Percentiles rank a stretch among this genome's conserved stretches.
phyloP scores from a whole-genome alignment of 53 echinoderm and acorn worm genomes.

The Pentamera pediparva region DNA sequence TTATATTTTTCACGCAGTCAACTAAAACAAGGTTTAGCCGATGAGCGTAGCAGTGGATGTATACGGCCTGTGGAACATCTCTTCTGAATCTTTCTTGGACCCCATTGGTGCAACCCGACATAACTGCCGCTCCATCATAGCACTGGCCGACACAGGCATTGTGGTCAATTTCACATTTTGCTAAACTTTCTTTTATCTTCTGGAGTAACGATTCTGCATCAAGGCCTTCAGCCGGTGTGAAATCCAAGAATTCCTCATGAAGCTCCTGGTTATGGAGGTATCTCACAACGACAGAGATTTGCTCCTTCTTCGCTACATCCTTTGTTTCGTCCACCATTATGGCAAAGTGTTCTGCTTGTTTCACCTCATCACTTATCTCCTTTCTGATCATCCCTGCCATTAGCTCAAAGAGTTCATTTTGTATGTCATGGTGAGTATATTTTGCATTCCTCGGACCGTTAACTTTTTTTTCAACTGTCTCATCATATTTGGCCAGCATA shows the following conservation, averaged over 20 bases:
- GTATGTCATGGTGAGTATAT: conserved; percentile 33
- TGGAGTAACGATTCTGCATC: conserved; percentile 15
- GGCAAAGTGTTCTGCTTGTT: conserved; percentile 27
- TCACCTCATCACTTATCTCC: conserved; percentile 30
- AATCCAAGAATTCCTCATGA: conserved; percentile 25
- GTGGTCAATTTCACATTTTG: conserved; percentile 2
- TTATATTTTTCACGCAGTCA: conserved; percentile 18
- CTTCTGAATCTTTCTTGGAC: conserved; percentile 17
- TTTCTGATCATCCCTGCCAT: conserved; percentile 22
- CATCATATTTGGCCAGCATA: conserved; percentile 25
- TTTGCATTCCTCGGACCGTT: conserved; percentile 34
- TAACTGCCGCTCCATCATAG: conserved; percentile 30
- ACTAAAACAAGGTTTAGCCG: conserved; percentile 31
- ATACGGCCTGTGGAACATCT: conserved; percentile 18
- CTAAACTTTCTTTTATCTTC: conserved; percentile 14
- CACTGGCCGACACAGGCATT: conserved; percentile 24
- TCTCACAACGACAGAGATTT: conserved; percentile 32
- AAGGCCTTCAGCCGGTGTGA: conserved; percentile 1
- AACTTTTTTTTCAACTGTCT: conserved; percentile 11
- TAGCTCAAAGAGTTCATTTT: conserved; percentile 28
- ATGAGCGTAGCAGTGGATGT: conserved; percentile 21
- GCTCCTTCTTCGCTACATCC: conserved; percentile 25
- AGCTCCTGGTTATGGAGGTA: conserved; percentile 10
- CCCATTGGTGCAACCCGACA: conserved; percentile 11
- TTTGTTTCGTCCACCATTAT: conserved; percentile 35